phyloP scores from a whole-genome alignment of 1,140 invertebrate genomes.

The Papilio glaucus region DNA sequence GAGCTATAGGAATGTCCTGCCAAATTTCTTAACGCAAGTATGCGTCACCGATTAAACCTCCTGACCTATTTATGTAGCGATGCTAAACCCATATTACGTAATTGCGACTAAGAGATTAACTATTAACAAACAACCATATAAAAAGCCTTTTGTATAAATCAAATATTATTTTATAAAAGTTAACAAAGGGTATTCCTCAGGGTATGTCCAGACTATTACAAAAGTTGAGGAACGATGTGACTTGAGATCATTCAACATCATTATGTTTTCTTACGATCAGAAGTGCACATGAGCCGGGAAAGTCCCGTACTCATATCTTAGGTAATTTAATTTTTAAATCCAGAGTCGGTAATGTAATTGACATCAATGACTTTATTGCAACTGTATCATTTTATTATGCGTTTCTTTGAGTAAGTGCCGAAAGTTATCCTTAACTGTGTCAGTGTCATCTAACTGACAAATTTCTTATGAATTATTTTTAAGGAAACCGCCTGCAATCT shows the following conservation, averaged over 20 bases:
- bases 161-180: slow-evolving; percentile 2
- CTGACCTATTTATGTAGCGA: slow-evolving; percentile 48
- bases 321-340: no score
- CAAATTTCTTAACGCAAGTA: slow-evolving; percentile 64
- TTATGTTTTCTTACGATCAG: no score
- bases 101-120: slow-evolving; percentile 29
- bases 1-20: slow-evolving; percentile 62
- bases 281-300: no score
- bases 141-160: slow-evolving; percentile 11
- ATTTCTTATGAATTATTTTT: slow-evolving; percentile 9
- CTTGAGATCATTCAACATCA: no score
- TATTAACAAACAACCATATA: slow-evolving; percentile 23
- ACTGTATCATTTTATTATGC: slow-evolving; percentile 4
- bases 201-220: no score
- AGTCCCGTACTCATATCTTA: no score
- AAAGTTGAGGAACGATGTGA: no score
- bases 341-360: background rate
- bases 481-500: slow-evolving; percentile 12
- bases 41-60: slow-evolving; percentile 59
- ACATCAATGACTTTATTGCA: slow-evolving; percentile 11
- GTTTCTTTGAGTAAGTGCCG: background rate
- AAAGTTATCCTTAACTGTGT: slow-evolving; percentile 15
- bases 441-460: background rate
- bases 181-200: background rate
- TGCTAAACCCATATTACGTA: slow-evolving; percentile 36